Percentiles rank a stretch among this genome's conserved stretches.
Conservation (phyloP, 2,797 vertebrate genomes). For the Silurus lanzhouensis region DNA sequence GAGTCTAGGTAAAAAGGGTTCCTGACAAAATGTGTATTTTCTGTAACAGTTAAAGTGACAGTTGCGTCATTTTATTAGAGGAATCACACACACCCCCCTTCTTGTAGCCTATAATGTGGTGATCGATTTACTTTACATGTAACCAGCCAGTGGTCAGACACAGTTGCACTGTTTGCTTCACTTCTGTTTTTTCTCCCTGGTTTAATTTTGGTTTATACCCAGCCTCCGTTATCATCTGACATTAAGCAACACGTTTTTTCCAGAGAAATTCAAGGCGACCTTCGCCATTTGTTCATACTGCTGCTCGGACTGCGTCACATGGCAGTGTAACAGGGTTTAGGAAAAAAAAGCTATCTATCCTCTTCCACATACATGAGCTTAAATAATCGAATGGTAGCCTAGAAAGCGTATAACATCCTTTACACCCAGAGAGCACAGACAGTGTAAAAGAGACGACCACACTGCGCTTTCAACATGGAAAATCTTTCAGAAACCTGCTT, state of each 20-base stretch:
- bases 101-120: background rate
- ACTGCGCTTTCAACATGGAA: no score
- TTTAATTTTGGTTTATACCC: background rate
- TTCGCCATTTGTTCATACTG: background rate
- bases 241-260: no score
- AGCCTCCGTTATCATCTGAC: no score
- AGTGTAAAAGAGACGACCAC: no score
- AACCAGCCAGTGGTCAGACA: background rate
- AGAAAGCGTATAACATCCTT: no score
- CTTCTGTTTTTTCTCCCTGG: background rate
- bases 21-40: background rate
- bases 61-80: background rate
- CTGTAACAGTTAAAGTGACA: background rate
- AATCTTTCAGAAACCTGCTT: no score
- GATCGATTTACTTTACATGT: background rate
- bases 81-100: background rate
- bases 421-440: no score
- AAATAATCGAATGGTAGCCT: background rate
- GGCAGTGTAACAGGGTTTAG: background rate
- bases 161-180: background rate
- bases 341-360: background rate
- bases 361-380: background rate
- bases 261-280: no score
- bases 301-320: background rate
- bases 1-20: background rate